These are phyloP conservation scores for Ifrita kowaldi DNA, from an alignment of 2,113 vertebrate genomes.

Conservation along the genomic window DNA sequence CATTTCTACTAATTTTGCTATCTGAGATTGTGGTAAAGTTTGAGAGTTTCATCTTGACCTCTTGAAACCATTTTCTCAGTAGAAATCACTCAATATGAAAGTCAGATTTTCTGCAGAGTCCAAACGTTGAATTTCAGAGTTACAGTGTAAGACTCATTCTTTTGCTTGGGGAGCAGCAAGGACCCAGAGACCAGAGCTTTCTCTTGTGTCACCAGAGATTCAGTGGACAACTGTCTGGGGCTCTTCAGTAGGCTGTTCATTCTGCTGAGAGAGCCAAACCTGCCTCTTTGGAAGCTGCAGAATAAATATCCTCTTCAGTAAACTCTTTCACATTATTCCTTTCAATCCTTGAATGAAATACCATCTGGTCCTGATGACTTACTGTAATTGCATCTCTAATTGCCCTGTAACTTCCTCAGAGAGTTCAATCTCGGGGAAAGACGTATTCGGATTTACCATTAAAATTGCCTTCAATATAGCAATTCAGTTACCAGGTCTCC, in stretches of 20 bases:
- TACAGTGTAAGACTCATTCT: not conserved
- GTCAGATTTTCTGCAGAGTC: not conserved
- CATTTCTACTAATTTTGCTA: not conserved
- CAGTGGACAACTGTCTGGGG: not conserved
- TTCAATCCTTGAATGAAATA: slow-evolving; percentile 56
- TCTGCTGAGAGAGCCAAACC: not conserved
- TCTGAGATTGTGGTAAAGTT: not conserved
- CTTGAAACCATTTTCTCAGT: not conserved
- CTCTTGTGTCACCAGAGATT: not conserved
- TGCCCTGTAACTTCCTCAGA: slow-evolving; percentile 58
- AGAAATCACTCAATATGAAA: not conserved
- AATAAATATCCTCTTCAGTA: slow-evolving; percentile 44
- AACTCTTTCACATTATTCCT: slow-evolving; percentile 31
- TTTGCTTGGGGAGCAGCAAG: not conserved
- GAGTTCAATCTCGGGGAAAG: slow-evolving; percentile 33
- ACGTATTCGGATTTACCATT: slow-evolving; percentile 1
- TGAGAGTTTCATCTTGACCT: not conserved
- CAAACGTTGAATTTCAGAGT: not conserved
- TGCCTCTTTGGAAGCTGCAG: not conserved
- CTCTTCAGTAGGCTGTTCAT: not conserved
- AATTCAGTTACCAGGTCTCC: not conserved
- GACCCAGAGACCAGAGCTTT: not conserved
- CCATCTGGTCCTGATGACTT: slow-evolving; percentile 63
- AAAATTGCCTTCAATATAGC: slow-evolving; percentile 14
- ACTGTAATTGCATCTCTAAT: slow-evolving; percentile 57